Base-by-base conservation (phyloP, 2,888 invertebrate species). In the Amblyjoppa fuscipennis region DNA sequence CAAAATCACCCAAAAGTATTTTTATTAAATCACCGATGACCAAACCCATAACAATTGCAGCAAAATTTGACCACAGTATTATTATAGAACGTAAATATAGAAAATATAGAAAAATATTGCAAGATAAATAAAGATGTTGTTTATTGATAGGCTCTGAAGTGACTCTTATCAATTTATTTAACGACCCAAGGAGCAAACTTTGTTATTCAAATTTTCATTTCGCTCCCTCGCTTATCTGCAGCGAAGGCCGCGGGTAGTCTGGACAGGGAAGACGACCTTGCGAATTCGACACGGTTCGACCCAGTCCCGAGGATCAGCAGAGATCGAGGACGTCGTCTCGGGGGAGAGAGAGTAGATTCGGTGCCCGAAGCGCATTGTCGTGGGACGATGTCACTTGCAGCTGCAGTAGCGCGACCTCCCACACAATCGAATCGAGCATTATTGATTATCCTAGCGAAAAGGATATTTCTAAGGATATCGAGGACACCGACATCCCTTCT, bases 221-320 rank as follows among this genome's bases (percentile, higher is more conserved):
- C n/a, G 34, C 13, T 64, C 31, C 61, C 64, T 78, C 81, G 77
- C 61, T 81, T 73, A 84, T 78, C 77, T 74, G n/a, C 34, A 74
- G n/a, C 61, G 77, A 84, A 84, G 84, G 84, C 56, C 81, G 53
- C 64, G 53, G n/a, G 74, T 31, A 85, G 85, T 85, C 85, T 85
- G 85, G 79, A 64, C 79, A 66, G 70, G 51, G 51, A 79, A 66
- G 75, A 70, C 75, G 85, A 79, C 85, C 85, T 85, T 82, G 85
- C 71, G 70, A 79, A 82, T 76, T 79, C 66, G 80, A 80, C 80
- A 80, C 66, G 80, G 68, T 74, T 68, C 71, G 82, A 79, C 75
- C 85, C 71, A 76, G 71, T 82, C 75, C 68, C 64, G 25, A 73
- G 76, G 75, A 82, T 82, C 85, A 38, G 56, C 75, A 9, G 59